Conservation (phyloP, 2,797 vertebrate species). For the Enteromius unitaeniatus region DNA sequence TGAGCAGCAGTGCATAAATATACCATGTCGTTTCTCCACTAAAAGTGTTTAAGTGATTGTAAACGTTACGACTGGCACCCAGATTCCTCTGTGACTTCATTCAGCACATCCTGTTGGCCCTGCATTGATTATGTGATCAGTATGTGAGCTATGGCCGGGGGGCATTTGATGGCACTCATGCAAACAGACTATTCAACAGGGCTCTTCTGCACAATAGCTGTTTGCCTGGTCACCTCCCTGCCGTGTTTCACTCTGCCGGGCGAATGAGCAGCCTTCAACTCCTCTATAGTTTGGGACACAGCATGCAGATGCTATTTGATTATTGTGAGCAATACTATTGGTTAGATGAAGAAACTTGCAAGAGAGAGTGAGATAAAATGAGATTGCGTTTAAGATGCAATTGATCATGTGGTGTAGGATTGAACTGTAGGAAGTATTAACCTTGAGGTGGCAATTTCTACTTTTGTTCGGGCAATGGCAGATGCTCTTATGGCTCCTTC, state of each 20-base stretch:
- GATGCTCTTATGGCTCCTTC: slow-evolving; percentile 91
- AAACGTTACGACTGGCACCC: not conserved
- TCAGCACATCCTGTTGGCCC: slow-evolving; percentile 57
- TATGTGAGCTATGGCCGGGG: slow-evolving; percentile 37
- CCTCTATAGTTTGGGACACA: not conserved
- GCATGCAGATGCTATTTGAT: not conserved
- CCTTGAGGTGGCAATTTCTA: slow-evolving; percentile 96
- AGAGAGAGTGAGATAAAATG: not conserved
- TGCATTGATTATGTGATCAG: slow-evolving; percentile 62
- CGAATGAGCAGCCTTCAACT: not conserved
- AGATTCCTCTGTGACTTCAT: slow-evolving; percentile 40
- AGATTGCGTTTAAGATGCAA: not conserved
- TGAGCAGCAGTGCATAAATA: not conserved
- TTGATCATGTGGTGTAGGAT: slow-evolving; percentile 4
- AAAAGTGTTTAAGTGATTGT: slow-evolving; percentile 10
- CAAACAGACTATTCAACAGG: slow-evolving; percentile 50
- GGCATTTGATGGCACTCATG: slow-evolving; percentile 53
- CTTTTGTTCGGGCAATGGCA: slow-evolving; percentile 93
- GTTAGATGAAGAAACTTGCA: not conserved
- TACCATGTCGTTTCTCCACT: not conserved
- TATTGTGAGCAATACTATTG: not conserved
- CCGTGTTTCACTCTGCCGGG: slow-evolving; percentile 15
- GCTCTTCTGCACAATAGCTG: slow-evolving; percentile 34
- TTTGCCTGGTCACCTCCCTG: not conserved
- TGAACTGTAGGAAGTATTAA: slow-evolving; percentile 64